A percentile compares a stretch with the other conserved stretches of the same genome.
Conservation (phyloP, 2,888 invertebrate genomes). For the Mythimna loreyi region DNA sequence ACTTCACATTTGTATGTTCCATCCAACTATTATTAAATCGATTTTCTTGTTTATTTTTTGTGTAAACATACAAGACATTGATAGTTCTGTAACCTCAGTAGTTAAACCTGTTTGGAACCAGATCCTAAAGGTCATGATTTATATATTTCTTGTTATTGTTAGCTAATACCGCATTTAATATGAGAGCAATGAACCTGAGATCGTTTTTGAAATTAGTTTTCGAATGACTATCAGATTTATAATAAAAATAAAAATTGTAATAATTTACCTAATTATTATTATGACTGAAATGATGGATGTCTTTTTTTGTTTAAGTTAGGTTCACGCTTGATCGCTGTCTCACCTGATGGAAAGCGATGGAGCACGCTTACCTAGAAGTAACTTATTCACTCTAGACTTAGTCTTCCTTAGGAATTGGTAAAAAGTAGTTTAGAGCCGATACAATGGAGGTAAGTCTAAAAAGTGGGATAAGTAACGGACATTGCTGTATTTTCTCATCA, state of each 20-base stretch:
- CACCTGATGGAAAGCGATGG: too few species aligned
- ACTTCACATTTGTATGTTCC: conserved; percentile 16
- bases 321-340: too few species aligned
- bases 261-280: too few species aligned
- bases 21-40: background rate
- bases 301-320: too few species aligned
- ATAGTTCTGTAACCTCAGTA: conserved; percentile 49
- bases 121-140: conserved; percentile 31
- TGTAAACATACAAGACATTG: conserved; percentile 22
- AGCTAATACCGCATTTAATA: conserved; percentile 24
- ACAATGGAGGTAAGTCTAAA: too few species aligned
- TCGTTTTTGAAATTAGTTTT: conserved; percentile 38
- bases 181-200: conserved; percentile 45
- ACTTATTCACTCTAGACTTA: too few species aligned
- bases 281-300: too few species aligned
- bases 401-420: too few species aligned
- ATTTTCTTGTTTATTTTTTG: conserved; percentile 19
- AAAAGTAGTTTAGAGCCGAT: too few species aligned
- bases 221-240: conserved; percentile 2
- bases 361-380: too few species aligned
- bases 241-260: background rate
- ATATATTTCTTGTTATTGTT: conserved; percentile 31
- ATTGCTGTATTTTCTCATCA: too few species aligned
- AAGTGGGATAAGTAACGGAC: too few species aligned
- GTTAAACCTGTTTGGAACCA: conserved; percentile 30